Conservation (phyloP, 2,113 vertebrate species). For the Oenanthe oenanthe region DNA sequence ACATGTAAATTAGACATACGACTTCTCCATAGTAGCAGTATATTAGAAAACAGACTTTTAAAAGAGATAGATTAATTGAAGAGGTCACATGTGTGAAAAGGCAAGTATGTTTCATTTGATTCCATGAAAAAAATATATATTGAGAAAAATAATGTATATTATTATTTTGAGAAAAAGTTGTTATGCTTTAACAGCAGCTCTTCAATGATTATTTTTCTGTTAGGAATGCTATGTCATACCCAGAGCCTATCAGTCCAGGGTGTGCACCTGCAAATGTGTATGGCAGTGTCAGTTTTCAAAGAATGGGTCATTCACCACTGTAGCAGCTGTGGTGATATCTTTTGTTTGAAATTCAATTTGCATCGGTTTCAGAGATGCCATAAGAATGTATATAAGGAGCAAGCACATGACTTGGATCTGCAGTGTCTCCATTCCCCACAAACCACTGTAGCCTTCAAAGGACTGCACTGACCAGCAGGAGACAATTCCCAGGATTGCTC, state of each 20-base stretch:
- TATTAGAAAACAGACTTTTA: conserved; percentile 57
- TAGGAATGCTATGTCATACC: not conserved
- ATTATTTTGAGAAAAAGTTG: not conserved
- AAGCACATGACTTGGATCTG: not conserved
- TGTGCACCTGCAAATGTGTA: not conserved
- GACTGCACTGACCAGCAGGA: not conserved
- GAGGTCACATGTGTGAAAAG: conserved; percentile 54
- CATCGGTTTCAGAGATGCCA: conserved; percentile 34
- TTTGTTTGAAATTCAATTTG: conserved; percentile 62
- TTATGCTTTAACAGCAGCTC: not conserved
- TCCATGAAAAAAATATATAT: not conserved
- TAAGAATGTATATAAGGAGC: conserved; percentile 7
- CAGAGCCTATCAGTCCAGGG: not conserved
- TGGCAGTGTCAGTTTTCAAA: not conserved
- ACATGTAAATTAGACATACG: conserved; percentile 82
- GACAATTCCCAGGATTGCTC: not conserved
- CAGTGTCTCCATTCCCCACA: not conserved
- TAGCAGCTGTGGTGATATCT: not conserved
- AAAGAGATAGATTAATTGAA: conserved; percentile 69
- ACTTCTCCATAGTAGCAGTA: conserved; percentile 60
- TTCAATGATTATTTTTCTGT: not conserved
- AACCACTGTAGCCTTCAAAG: not conserved
- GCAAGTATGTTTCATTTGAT: conserved; percentile 35
- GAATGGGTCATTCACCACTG: not conserved
- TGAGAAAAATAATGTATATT: not conserved